A percentile compares a stretch with the other conserved stretches of the same genome.
Conservation (phyloP, 2,113 vertebrate genomes). For the Mohoua ochrocephala region DNA sequence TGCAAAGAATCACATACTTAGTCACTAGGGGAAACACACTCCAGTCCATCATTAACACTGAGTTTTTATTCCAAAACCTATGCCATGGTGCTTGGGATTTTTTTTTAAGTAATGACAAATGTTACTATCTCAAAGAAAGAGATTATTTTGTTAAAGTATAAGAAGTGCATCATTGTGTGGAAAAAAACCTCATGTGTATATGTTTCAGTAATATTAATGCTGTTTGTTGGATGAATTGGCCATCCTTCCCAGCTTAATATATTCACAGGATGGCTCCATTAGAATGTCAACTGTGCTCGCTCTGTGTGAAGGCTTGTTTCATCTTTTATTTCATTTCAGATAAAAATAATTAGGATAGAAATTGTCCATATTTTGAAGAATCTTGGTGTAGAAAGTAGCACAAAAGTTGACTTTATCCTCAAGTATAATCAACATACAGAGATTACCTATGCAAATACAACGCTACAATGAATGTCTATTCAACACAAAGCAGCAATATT, state of each 20-base stretch:
- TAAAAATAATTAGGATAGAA: not conserved
- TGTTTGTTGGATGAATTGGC: not conserved
- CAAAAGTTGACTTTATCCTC: not conserved
- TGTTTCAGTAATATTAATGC: not conserved
- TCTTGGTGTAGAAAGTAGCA: not conserved
- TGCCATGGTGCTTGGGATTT: too few species aligned
- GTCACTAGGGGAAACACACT: not conserved
- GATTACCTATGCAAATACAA: not conserved
- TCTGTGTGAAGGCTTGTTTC: not conserved
- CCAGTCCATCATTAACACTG: not conserved
- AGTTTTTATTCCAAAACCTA: not conserved
- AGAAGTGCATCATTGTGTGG: not conserved
- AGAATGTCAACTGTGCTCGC: not conserved
- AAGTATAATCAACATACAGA: not conserved
- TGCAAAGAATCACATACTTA: not conserved
- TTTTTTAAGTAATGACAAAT: not conserved
- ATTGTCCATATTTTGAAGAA: not conserved
- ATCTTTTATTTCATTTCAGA: not conserved
- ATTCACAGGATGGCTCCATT: not conserved
- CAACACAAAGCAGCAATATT: not conserved
- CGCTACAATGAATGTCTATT: not conserved
- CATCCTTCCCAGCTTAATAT: not conserved
- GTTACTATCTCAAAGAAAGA: not conserved
- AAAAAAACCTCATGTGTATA: fast-evolving
- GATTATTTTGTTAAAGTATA: not conserved